Base-by-base conservation (phyloP, 1,140 invertebrate species). In the Tribolium madens region DNA sequence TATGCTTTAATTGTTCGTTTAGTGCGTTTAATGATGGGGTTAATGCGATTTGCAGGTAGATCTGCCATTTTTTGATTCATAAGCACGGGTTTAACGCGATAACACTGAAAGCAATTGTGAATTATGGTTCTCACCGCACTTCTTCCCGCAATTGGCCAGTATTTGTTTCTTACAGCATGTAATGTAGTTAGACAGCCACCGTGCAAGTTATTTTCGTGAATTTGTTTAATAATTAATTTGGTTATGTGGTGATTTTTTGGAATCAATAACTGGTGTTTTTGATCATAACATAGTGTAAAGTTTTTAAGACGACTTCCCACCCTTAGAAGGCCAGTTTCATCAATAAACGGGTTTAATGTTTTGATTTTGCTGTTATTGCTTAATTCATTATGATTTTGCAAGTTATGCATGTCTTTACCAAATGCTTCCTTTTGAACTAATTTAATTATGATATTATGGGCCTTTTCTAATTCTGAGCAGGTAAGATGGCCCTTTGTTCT, bases 271-370 rank as follows among this genome's bases (percentile, higher is more conserved):
- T 68, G 81, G 33, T 82, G 77, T 76, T 79, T 82, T 52, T 50
- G 21, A 36, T 72, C 42, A 31, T 26, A 75, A 46, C 3, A 1
- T 21, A 82, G 15, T 10, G 31, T 10, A n/a, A 82, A 46, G 73
- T 81, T 73, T 76, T 72, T 57, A 53, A 85, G 53, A 33, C 83
- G 69, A 5, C 83, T 82, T 3, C 81, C 79, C 13, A 84, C 84
- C 46, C 83, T 74, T 21, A 84, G 26, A 13, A 83, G 48, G 0
- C 78, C 80, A 17, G 78, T 26, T 26, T 53, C 15, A 60, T 84
- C 80, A 3, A 83, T 10, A 46, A 81, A 81, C 13, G 80, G 78
- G 52, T 75, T 69, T 64, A 81, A 73, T 12, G 21, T 6, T 60
- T 69, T 57, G 17, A 75, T 69, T 17, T 78, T 80, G 31, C 47